phyloP scores from a whole-genome alignment of 1,140 invertebrate genomes.

The Solen grandis region DNA sequence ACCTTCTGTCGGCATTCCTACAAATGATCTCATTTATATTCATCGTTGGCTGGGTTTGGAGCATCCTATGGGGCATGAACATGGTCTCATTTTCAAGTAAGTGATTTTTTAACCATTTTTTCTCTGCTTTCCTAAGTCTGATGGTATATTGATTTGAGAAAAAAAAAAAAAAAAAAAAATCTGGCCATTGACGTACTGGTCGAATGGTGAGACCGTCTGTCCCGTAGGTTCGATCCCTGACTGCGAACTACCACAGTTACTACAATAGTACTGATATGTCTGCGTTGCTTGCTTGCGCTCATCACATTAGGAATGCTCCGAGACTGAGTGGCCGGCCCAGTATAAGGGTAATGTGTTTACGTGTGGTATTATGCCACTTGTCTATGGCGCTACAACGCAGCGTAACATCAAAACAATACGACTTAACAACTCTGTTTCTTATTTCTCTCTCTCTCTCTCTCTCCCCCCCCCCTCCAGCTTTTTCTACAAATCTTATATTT shows the following conservation, averaged over 20 bases:
- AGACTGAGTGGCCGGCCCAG: too few species aligned
- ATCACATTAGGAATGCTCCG: too few species aligned
- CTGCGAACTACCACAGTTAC: not conserved
- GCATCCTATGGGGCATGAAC: constrained; percentile 83
- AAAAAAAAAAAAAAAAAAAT: not conserved
- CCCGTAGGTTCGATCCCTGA: not conserved
- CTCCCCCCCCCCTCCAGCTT: too few species aligned
- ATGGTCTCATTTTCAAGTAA: constrained; percentile 82
- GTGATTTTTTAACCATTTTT: constrained; percentile 39
- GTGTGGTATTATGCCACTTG: too few species aligned
- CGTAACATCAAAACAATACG: too few species aligned
- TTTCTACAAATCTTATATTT: too few species aligned
- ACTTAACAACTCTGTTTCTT: too few species aligned
- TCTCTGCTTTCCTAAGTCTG: not conserved
- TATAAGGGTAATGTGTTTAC: too few species aligned
- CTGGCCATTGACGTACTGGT: not conserved
- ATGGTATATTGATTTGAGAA: not conserved
- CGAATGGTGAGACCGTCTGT: not conserved
- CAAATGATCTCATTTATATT: constrained; percentile 81
- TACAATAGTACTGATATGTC: not conserved
- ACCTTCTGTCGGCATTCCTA: constrained; percentile 80
- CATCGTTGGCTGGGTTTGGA: constrained; percentile 83
- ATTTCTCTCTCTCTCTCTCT: too few species aligned
- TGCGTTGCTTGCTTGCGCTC: not conserved
- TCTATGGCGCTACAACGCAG: too few species aligned